Evolutionary conservation across 2,888 invertebrate genomes (phyloP), one percentile per base, ranked within the genome.

Genomic region (Hypolimnas misippus): DNA sequence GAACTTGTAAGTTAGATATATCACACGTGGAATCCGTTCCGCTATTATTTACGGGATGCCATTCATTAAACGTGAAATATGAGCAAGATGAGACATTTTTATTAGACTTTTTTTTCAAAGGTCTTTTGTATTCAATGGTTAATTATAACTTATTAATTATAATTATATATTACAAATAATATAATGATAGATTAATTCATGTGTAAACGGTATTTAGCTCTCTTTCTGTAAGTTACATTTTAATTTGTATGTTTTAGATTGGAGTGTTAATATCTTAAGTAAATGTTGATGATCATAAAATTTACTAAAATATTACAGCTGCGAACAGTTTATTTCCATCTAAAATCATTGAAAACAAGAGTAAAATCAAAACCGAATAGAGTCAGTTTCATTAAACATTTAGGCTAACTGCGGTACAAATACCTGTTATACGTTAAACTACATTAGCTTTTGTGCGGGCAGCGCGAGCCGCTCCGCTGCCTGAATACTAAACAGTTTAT

Each of bases 401-500:
- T 31, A 66, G 50, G 54, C 17, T 57, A 60, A 57, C 63, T 35
- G 31, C n/a, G 46, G 57, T 42, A 50, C 55, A 53, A 50, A 54
- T 73, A 75, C 73, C 71, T 75, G 71, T 74, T 73, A 66, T 68
- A 70, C 72, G 49, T 49, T 29, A 49, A 29, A 76, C 77, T 79
- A 79, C 80, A 78, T 76, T 73, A 68, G 70, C 65, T 61, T 54
- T 51, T 46, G 49, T 58, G 61, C 51, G 55, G 44, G 76, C 75
- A 69, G 70, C 70, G 71, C 72, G 73, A 73, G 75, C 68, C 68
- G 70, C 65, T 65, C 78, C 83, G 79, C 71, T 71, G 69, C 68
- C 73, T 71, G 88, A 86, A 87, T 89, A 81, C 79, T 83, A 85
- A 87, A 68, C 73, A 74, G 71, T 57, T 65, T 69, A 71, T 69